Evolutionary conservation across 2,888 invertebrate genomes (phyloP).

Genomic region (Chrysotoxum bicinctum): DNA sequence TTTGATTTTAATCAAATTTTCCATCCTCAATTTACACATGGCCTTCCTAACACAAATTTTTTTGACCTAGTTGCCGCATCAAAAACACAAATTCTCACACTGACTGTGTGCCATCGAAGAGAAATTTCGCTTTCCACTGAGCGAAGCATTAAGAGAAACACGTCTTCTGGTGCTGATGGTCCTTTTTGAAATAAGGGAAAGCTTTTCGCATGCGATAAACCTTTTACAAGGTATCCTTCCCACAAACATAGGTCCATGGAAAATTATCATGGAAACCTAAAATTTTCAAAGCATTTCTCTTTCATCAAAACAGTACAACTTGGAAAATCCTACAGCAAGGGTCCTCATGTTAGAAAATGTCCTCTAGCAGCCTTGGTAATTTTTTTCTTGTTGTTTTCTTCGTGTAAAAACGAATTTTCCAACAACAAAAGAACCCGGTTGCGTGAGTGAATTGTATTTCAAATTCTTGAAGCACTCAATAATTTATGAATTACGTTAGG

Average conservation of each 20-base stretch:
- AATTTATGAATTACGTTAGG: constrained; percentile 17
- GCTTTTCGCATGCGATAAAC: constrained; percentile 55
- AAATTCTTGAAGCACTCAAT: constrained; percentile 44
- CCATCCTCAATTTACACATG: constrained; percentile 50
- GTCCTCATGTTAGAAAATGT: constrained; percentile 48
- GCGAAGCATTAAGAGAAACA: constrained; percentile 35
- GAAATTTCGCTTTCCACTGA: constrained; percentile 17
- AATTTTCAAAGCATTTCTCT: constrained; percentile 65
- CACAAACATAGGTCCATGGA: constrained; percentile 17
- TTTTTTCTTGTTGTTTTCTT: background rate
- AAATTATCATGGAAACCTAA: constrained; percentile 54
- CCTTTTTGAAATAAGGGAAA: constrained; percentile 13
- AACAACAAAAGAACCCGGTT: constrained; percentile 12
- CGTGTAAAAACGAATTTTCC: constrained; percentile 26
- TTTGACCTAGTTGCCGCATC: constrained; percentile 63
- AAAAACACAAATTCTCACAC: constrained; percentile 24
- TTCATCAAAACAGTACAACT: constrained; percentile 59
- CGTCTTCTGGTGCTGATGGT: background rate
- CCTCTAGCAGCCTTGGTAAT: constrained; percentile 25
- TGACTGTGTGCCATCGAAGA: constrained; percentile 11
- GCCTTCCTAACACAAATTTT: constrained; percentile 54
- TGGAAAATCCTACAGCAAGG: constrained; percentile 65
- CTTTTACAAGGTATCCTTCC: constrained; percentile 2
- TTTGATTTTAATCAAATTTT: constrained; percentile 50
- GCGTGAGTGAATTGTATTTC: constrained; percentile 57